phyloP scores from a whole-genome alignment of 2,113 vertebrate species.

The Mirza zaza region DNA sequence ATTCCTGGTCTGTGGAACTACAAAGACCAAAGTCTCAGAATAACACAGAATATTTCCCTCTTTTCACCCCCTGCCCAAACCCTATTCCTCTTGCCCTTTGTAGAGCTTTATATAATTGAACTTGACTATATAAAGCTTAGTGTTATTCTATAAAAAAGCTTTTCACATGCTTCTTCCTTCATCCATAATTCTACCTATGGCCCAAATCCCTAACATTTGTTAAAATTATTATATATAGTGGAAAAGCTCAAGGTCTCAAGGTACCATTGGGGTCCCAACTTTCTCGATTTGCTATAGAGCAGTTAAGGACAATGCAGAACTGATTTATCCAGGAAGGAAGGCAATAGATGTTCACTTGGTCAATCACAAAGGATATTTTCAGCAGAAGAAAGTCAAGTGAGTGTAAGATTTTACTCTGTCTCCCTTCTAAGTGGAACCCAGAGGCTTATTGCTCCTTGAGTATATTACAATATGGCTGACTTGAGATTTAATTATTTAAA shows the following conservation, averaged over 20 bases:
- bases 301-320: neutral
- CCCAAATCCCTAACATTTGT: neutral
- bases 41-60: neutral
- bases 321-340: neutral
- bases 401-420: neutral
- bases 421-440: neutral
- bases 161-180: neutral
- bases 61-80: neutral
- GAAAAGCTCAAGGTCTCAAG: neutral
- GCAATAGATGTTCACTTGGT: neutral
- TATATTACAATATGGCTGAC: neutral
- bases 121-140: neutral
- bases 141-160: neutral
- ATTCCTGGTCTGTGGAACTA: neutral
- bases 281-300: neutral
- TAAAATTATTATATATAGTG: neutral
- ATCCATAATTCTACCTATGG: neutral
- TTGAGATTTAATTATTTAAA: constrained; percentile 36
- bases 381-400: neutral
- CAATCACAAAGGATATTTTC: neutral
- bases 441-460: neutral
- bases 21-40: neutral
- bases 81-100: neutral
- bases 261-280: neutral
- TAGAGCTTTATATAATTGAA: neutral